Conservation (phyloP, 2,888 invertebrate species). For the Periphyllus acericola region DNA sequence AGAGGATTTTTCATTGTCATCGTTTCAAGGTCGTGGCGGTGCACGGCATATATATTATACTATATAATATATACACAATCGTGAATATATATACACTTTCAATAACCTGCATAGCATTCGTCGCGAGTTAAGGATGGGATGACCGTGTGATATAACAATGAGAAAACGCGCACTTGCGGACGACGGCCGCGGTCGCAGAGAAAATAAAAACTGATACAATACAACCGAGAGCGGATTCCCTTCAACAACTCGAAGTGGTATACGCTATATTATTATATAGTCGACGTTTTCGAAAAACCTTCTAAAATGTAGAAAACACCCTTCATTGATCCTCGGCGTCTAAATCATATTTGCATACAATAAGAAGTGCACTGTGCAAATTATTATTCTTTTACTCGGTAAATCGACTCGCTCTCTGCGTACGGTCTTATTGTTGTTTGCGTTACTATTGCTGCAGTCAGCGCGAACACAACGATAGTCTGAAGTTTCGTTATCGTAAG, state of each 20-base stretch:
- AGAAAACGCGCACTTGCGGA: neutral
- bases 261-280: no score
- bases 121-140: neutral
- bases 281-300: neutral
- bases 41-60: neutral
- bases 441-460: no score
- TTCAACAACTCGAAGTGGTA: no score
- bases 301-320: no score
- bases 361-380: no score
- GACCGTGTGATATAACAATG: neutral
- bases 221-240: neutral
- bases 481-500: no score
- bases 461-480: no score
- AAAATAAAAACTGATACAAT: neutral
- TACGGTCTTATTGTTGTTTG: no score
- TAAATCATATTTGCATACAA: no score
- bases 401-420: no score
- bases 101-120: neutral
- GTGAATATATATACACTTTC: neutral
- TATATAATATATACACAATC: neutral
- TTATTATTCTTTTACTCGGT: no score
- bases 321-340: no score
- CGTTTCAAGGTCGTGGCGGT: conserved; percentile 22
- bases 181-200: neutral
- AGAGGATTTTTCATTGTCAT: conserved; percentile 40